Evolutionary conservation across 2,797 vertebrate genomes (phyloP).

Genomic region (Calcarius lapponicus): DNA sequence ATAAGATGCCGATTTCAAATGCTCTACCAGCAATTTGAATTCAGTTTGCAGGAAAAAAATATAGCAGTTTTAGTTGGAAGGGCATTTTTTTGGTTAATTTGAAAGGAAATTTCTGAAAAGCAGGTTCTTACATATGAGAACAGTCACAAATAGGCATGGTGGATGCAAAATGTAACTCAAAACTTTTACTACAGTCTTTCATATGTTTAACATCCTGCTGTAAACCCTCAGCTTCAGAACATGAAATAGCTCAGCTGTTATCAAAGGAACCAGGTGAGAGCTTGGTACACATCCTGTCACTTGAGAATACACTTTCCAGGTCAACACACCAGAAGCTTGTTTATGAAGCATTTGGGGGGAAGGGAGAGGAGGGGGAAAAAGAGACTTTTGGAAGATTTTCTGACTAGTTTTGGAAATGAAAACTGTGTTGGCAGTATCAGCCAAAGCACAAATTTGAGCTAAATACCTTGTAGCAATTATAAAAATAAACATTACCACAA

Average conservation of each 20-base stretch:
- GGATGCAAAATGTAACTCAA: neutral
- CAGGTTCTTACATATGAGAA: neutral
- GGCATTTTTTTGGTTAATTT: neutral
- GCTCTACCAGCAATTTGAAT: neutral
- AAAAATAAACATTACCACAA: neutral
- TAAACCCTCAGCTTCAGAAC: neutral
- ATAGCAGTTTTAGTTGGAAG: neutral
- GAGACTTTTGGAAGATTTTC: neutral
- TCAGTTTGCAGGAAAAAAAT: neutral
- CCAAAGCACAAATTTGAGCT: neutral
- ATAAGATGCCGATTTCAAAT: neutral
- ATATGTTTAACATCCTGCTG: neutral
- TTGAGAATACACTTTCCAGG: neutral
- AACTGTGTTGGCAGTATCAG: neutral
- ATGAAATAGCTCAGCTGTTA: neutral
- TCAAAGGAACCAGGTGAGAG: neutral
- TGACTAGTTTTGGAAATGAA: neutral
- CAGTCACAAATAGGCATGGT: neutral
- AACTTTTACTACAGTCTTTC: neutral
- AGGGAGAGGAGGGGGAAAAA: neutral
- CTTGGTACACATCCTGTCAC: neutral
- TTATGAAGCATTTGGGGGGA: neutral
- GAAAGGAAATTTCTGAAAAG: neutral
- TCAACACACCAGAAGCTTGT: neutral
- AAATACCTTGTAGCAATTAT: neutral